phyloP scores from a whole-genome alignment of 2,113 vertebrate species.

The Manacus vitellinus region DNA sequence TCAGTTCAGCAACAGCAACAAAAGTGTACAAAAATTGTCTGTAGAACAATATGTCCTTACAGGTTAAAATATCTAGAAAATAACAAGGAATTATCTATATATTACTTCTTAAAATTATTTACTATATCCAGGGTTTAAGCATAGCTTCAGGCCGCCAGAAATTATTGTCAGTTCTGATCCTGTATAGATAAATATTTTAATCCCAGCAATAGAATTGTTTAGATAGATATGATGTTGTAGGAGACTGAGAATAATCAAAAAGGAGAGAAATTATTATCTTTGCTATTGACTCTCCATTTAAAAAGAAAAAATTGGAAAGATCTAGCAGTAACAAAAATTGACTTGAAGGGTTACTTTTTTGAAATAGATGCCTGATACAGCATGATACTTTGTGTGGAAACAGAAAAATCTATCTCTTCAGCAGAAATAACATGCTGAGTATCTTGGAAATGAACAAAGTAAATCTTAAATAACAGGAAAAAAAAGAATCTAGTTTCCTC shows the following conservation, averaged over 20 bases:
- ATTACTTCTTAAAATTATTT: neutral
- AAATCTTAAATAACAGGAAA: neutral
- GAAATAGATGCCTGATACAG: neutral
- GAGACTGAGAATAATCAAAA: neutral
- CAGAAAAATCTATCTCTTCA: neutral
- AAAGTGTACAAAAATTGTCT: neutral
- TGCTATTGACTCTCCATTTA: neutral
- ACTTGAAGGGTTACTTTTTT: slow-evolving; percentile 8
- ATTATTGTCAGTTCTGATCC: neutral
- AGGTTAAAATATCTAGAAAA: neutral
- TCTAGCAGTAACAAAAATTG: neutral
- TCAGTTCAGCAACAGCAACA: neutral
- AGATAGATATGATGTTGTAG: neutral
- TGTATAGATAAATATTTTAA: neutral
- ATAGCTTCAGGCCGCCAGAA: neutral
- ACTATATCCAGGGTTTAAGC: neutral
- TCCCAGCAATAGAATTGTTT: neutral
- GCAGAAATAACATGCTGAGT: neutral
- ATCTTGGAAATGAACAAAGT: neutral
- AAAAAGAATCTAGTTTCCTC: neutral
- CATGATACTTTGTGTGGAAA: neutral
- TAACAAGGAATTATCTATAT: neutral
- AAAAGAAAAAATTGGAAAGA: slow-evolving; percentile 10
- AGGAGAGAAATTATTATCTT: neutral
- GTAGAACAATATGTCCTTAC: neutral